Base-by-base conservation (phyloP, 2,797 vertebrate genomes). In the Melanotaenia trifasciata region DNA sequence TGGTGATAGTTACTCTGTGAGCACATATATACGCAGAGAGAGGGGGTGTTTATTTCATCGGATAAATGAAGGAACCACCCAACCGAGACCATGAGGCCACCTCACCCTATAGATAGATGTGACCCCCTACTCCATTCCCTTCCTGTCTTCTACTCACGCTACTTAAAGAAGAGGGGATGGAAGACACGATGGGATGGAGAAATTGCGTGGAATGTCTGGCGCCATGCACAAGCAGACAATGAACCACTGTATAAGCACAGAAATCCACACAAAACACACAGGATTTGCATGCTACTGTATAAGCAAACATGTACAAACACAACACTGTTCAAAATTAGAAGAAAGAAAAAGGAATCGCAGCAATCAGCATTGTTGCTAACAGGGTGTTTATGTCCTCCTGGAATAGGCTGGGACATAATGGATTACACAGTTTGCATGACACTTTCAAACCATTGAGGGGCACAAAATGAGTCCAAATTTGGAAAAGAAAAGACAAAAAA, bases 161-260 rank as follows among this genome's bases (percentile, higher is more conserved):
- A 76, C 77, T 77, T 68, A 79, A 67, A 38, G 36, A 67, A 70
- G 53, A 71, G 78, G 56, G 67, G 64, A 80, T 73, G 83, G 72
- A 67, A 61, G 58, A 22, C 30, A 72, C 82, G 71, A 67, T 91
- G 89, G 60, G 56, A 90, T 89, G 86, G 75, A 80, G 89, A 83
- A 86, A 76, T 88, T 74, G 87, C 90, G 70, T 93, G 93, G 90
- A 89, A 91, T 94, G 92, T 86, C 59, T 81, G 85, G 82, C 78
- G 90, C 89, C 92, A 92, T 93, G 93, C 92, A 90, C 71, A 93
- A 94, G 92, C 92, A 84, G 90, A 93, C 91, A 88, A 90, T 92
- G 93, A 84, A 78, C 82, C 75, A 83, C 76, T 4, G 33, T 56
- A 75, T 72, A 79, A 78, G 67, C 80, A 84, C 67, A 69, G 3